Percentiles rank a stretch among this genome's conserved stretches.
These are phyloP conservation scores for Narcine bancroftii DNA, from an alignment of 2,113 vertebrate genomes.

Conservation along the genomic window DNA sequence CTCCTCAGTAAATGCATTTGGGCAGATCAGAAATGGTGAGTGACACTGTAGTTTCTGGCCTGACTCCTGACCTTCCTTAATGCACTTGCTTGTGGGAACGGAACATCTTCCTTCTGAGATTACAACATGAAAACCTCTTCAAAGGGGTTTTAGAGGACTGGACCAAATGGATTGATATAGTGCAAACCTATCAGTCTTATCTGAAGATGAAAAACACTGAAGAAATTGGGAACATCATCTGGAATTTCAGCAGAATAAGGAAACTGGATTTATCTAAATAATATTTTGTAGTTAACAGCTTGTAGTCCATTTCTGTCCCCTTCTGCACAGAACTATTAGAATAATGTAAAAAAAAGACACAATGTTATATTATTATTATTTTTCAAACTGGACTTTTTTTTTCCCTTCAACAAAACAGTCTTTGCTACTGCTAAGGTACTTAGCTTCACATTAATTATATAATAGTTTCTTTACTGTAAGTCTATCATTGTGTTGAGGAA, in stretches of 20 bases:
- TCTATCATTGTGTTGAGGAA: neutral
- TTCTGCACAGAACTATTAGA: neutral
- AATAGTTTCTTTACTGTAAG: neutral
- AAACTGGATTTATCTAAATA: neutral
- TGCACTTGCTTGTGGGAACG: neutral
- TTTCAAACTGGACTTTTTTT: neutral
- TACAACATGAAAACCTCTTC: constrained; percentile 2
- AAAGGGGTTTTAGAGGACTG: neutral
- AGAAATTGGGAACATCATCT: neutral
- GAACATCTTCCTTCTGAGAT: constrained; percentile 16
- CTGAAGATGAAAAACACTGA: neutral
- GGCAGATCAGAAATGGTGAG: constrained; percentile 29
- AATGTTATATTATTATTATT: neutral
- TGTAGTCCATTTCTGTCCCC: neutral
- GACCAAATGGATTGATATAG: neutral
- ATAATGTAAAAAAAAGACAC: neutral
- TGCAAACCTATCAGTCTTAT: neutral
- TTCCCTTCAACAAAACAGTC: too few species aligned
- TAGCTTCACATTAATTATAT: neutral
- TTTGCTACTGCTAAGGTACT: neutral
- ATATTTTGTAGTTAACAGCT: neutral
- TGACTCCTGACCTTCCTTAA: constrained; percentile 28
- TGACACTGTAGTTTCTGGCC: neutral
- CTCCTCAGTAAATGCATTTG: neutral
- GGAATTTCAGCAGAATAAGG: constrained; percentile 18